These are phyloP conservation scores for Sebastes minor DNA, from an alignment of 2,797 vertebrate genomes.

Conservation along the genomic window DNA sequence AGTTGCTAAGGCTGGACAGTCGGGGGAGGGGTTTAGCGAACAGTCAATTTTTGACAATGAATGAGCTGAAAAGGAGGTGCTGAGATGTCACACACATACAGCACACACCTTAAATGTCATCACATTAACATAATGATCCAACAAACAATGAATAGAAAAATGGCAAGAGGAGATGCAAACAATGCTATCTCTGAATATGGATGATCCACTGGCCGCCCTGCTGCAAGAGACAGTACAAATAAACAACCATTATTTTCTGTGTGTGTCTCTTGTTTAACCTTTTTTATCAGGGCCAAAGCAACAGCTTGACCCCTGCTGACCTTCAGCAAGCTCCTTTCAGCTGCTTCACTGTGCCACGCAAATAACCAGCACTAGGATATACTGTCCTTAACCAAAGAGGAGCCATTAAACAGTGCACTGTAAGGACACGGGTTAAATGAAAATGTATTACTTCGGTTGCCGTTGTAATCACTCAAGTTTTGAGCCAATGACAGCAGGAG, in stretches of 20 bases:
- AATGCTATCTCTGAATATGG: background rate
- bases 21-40: background rate
- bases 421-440: conserved; percentile 60
- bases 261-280: conserved; percentile 4
- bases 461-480: conserved; percentile 63
- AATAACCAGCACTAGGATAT: conserved; percentile 42
- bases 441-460: conserved; percentile 59
- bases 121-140: background rate
- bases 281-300: conserved; percentile 12
- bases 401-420: conserved; percentile 45
- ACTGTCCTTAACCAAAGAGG: conserved; percentile 30
- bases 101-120: background rate
- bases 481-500: conserved; percentile 50
- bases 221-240: background rate
- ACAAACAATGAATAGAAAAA: background rate
- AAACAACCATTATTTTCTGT: conserved; percentile 4
- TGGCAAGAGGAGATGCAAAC: background rate
- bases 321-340: conserved; percentile 28
- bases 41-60: background rate
- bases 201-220: background rate
- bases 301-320: conserved; percentile 49
- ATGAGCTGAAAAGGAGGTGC: background rate
- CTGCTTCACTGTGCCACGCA: conserved; percentile 7
- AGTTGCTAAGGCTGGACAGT: background rate
- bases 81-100: background rate